Conservation (phyloP, 2,888 invertebrate species). For the Leptinotarsa peninsularis region DNA sequence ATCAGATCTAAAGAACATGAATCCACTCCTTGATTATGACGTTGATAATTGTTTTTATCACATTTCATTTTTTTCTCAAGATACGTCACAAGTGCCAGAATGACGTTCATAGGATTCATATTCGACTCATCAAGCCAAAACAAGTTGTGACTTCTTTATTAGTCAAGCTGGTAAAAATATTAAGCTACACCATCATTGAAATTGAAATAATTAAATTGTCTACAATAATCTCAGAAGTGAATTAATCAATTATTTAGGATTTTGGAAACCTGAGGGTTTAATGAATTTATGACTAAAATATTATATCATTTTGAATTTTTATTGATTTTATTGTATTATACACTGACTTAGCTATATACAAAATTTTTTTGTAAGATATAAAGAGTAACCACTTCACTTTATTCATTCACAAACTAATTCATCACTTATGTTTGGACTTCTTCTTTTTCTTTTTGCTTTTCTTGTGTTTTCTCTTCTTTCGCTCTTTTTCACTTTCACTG, state of each 20-base stretch:
- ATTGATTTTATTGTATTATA: constrained; percentile 12
- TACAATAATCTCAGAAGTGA: neutral
- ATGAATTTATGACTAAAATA: neutral
- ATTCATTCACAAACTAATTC: neutral
- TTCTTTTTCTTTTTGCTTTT: constrained; percentile 81
- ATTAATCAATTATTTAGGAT: neutral
- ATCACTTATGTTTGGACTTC: constrained; percentile 72
- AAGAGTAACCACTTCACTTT: constrained; percentile 13
- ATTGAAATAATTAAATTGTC: neutral
- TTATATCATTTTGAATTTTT: neutral
- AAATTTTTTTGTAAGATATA: neutral
- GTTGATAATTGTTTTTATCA: no score
- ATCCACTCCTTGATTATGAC: no score
- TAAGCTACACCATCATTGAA: no score
- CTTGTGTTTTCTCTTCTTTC: constrained; percentile 79
- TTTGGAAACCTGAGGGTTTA: neutral
- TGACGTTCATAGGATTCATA: no score
- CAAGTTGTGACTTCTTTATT: no score
- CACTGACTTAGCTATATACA: constrained; percentile 17
- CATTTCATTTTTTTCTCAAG: no score
- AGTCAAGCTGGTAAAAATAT: no score
- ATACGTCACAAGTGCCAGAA: no score
- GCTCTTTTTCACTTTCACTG: constrained; percentile 75
- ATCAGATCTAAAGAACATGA: no score
- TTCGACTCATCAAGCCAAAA: no score